Percentiles rank a stretch among this genome's conserved stretches.
Evolutionary conservation across 2,113 vertebrate species (phyloP).

Genomic region (Lepus timidus): DNA sequence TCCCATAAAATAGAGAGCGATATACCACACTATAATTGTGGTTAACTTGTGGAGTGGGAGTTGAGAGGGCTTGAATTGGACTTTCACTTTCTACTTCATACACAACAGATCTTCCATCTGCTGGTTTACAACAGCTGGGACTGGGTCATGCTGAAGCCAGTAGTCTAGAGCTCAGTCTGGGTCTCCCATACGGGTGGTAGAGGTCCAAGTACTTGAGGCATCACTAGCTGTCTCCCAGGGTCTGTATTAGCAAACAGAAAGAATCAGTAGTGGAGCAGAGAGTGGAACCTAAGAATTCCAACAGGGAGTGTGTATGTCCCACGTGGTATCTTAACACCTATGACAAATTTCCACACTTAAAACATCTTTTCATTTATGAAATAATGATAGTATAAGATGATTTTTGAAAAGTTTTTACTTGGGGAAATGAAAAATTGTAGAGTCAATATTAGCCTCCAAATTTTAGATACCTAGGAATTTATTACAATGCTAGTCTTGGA

Average conservation of each 20-base stretch:
- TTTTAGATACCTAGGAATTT: neutral
- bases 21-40: neutral
- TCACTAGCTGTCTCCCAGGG: too few species aligned
- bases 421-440: constrained; percentile 31
- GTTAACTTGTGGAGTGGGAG: neutral
- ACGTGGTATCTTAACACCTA: too few species aligned
- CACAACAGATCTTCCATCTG: too few species aligned
- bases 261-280: too few species aligned
- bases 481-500: neutral
- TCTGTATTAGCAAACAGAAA: too few species aligned
- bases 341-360: neutral
- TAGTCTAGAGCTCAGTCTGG: too few species aligned
- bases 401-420: neutral
- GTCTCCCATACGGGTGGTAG: too few species aligned
- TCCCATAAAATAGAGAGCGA: neutral
- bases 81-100: neutral
- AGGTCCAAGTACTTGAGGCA: too few species aligned
- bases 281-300: too few species aligned
- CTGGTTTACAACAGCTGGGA: too few species aligned
- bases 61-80: fast-evolving
- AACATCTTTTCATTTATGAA: neutral
- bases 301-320: too few species aligned
- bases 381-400: neutral
- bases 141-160: too few species aligned
- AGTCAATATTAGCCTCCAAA: neutral